A percentile compares a stretch with the other conserved stretches of the same genome.
Evolutionary conservation across 1,140 invertebrate species (phyloP).

Genomic region (Pogonomyrmex californicus): DNA sequence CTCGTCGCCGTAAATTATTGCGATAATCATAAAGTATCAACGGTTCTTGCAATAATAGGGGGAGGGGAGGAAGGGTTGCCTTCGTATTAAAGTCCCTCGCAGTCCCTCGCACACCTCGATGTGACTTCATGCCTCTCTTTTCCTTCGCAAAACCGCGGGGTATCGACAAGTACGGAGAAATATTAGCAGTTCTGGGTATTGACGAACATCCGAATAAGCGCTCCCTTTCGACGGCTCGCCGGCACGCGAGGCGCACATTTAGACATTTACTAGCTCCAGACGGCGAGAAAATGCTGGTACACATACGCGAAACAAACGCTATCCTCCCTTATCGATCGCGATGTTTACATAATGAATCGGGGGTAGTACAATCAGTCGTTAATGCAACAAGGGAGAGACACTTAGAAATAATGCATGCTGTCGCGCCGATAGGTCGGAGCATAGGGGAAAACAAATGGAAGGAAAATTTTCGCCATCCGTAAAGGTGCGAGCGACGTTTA

Average conservation of each 20-base stretch:
- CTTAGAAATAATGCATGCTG: slow-evolving; percentile 10
- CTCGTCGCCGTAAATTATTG: neutral
- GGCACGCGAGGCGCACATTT: slow-evolving; percentile 47
- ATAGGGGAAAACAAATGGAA: slow-evolving; percentile 15
- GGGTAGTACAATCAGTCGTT: neutral
- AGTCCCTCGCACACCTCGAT: neutral
- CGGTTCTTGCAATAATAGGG: neutral
- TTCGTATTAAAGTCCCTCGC: neutral
- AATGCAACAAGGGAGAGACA: slow-evolving; percentile 29
- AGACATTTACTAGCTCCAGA: neutral
- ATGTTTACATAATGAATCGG: slow-evolving; percentile 39
- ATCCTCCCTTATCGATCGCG: neutral
- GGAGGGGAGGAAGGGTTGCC: neutral
- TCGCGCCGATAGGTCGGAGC: neutral
- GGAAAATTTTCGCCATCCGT: neutral
- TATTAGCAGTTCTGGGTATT: slow-evolving; percentile 3
- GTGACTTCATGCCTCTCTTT: slow-evolving; percentile 1
- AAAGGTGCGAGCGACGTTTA: slow-evolving; percentile 12
- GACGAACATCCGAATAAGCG: slow-evolving; percentile 21
- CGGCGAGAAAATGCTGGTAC: slow-evolving; percentile 5
- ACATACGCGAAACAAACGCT: slow-evolving; percentile 32
- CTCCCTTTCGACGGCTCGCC: slow-evolving; percentile 59
- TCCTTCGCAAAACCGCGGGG: neutral
- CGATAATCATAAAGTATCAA: neutral
- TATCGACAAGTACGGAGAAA: neutral